phyloP scores from a whole-genome alignment of 2,888 invertebrate genomes.

The Mythimna vitellina region DNA sequence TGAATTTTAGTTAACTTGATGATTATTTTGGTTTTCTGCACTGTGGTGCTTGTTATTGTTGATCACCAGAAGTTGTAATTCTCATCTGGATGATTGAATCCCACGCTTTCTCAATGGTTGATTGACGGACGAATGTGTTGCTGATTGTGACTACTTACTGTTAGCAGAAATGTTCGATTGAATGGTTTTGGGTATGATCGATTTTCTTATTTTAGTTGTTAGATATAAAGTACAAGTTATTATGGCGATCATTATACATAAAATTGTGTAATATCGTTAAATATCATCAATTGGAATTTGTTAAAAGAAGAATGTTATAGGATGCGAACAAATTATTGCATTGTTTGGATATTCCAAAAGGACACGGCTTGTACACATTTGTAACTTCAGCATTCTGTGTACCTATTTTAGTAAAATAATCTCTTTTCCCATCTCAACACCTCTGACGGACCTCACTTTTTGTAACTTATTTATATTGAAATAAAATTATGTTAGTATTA shows the following conservation, averaged over 20 bases:
- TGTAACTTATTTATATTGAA: slow-evolving; percentile 56
- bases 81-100: slow-evolving; percentile 29
- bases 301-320: slow-evolving; percentile 38
- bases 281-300: slow-evolving; percentile 47
- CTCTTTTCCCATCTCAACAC: slow-evolving; percentile 62
- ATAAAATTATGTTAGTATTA: slow-evolving; percentile 63
- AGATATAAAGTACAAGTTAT: slow-evolving; percentile 69
- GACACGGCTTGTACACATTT: slow-evolving; percentile 45
- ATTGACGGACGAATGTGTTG: slow-evolving; percentile 34
- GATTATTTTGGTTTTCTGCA: slow-evolving; percentile 39
- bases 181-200: slow-evolving; percentile 50
- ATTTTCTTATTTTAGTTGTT: slow-evolving; percentile 62
- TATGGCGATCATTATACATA: slow-evolving; percentile 55
- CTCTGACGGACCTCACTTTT: slow-evolving; percentile 73
- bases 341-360: slow-evolving; percentile 46
- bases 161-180: slow-evolving; percentile 30
- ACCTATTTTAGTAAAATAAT: slow-evolving; percentile 53
- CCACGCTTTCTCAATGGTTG: slow-evolving; percentile 39
- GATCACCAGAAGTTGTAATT: slow-evolving; percentile 38
- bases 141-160: slow-evolving; percentile 33
- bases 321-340: slow-evolving; percentile 54
- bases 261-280: slow-evolving; percentile 55
- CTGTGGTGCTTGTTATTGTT: slow-evolving; percentile 19
- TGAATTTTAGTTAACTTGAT: slow-evolving; percentile 39
- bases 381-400: slow-evolving; percentile 40